phyloP scores from a whole-genome alignment of 1,140 invertebrate species.

The Oncopeltus fasciatus region DNA sequence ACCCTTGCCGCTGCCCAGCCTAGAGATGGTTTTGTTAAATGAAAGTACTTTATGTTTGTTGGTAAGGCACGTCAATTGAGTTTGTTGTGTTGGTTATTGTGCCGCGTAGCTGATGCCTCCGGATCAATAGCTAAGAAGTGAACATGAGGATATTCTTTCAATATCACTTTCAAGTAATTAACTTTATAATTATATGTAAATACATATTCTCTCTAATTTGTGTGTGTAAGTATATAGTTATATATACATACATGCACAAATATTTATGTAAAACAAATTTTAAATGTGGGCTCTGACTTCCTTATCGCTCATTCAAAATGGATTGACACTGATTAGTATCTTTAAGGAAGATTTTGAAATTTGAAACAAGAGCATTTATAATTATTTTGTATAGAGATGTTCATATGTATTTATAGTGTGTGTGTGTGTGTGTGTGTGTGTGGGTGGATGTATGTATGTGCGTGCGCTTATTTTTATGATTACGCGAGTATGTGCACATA shows the following conservation, averaged over 20 bases:
- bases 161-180: not conserved
- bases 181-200: conserved; percentile 4
- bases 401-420: conserved; percentile 8
- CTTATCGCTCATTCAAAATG: conserved; percentile 17
- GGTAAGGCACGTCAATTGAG: not conserved
- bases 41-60: conserved; percentile 6
- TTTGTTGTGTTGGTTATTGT: not conserved
- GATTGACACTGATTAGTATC: not conserved
- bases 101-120: not conserved
- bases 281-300: conserved; percentile 16
- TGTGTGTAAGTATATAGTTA: not conserved
- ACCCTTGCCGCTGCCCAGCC: not conserved
- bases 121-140: not conserved
- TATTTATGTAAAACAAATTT: not conserved
- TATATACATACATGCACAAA: not conserved
- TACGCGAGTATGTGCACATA: conserved; percentile 15
- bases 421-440: too few species aligned
- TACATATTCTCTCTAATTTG: not conserved
- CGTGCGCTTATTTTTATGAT: not conserved
- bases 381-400: conserved; percentile 17
- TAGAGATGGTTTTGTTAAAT: conserved; percentile 1
- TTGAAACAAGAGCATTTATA: conserved; percentile 16
- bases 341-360: conserved; percentile 5
- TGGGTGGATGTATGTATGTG: too few species aligned
- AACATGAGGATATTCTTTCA: not conserved